Conservation (phyloP, 2,888 invertebrate species). For the Oegoconia quadripuncta region DNA sequence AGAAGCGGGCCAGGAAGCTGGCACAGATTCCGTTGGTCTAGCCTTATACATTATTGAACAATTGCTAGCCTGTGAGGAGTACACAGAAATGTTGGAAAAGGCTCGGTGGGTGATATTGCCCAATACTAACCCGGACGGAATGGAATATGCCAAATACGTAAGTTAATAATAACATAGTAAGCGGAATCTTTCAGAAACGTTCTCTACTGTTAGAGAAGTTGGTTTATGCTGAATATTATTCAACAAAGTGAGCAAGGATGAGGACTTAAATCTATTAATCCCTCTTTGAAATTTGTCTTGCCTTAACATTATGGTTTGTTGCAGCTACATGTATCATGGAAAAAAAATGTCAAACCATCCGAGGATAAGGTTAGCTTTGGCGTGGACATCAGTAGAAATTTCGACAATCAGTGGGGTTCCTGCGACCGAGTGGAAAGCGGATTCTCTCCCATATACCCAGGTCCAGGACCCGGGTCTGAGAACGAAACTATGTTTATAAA, state of each 20-base stretch:
- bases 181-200: too few species aligned
- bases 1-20: slow-evolving; percentile 61
- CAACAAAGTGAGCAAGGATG: too few species aligned
- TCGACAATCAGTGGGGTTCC: slow-evolving; percentile 47
- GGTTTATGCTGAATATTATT: too few species aligned
- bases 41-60: slow-evolving; percentile 57
- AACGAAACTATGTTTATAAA: slow-evolving; percentile 81
- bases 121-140: slow-evolving; percentile 59
- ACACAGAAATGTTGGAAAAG: slow-evolving; percentile 40
- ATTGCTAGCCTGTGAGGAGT: slow-evolving; percentile 54
- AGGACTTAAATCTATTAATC: too few species aligned
- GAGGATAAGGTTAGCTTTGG: slow-evolving; percentile 38
- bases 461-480: slow-evolving; percentile 80
- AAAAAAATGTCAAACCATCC: slow-evolving; percentile 44
- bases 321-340: slow-evolving; percentile 39
- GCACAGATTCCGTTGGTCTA: slow-evolving; percentile 42
- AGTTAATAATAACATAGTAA: too few species aligned
- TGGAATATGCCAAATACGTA: slow-evolving; percentile 54
- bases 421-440: slow-evolving; percentile 35
- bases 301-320: too few species aligned
- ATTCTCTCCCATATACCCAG: slow-evolving; percentile 71
- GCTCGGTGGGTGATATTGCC: slow-evolving; percentile 60
- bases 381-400: slow-evolving; percentile 61
- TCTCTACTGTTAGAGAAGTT: too few species aligned
- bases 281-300: too few species aligned